Evolutionary conservation across 2,113 vertebrate species (phyloP), one percentile per base, ranked within the genome.

Genomic region (Triplophysa tibetana): DNA sequence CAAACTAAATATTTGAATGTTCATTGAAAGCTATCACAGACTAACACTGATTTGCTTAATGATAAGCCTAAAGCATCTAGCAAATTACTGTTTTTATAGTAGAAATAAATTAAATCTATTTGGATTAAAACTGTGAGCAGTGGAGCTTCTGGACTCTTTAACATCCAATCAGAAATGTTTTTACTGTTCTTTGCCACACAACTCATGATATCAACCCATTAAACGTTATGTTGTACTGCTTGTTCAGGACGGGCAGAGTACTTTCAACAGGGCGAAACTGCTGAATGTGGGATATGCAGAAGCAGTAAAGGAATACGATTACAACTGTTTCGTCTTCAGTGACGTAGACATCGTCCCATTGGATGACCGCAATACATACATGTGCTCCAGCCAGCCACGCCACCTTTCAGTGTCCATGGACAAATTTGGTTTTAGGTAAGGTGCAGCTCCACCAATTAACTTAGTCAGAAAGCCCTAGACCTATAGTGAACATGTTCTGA

Each of bases 341-440:
- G 95, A 96, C 0, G 93, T 96, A 78, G 95, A 95, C 87, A 90
- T 96, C 69, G 92, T 95, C 56, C 94, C 94, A 1, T 94, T 94
- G 92, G 91, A 95, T 19, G 95, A 96, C 85, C 90, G 86, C 9
- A 96, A 96, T 65, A 84, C 79, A 83, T 96, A 95, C 87, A 92
- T 89, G 81, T 95, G 95, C 80, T 95, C 90, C 63, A 87, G 88
- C 67, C 94, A 95, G 84, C 95, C 94, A 2, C 87, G 95, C 61
- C 95, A 96, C 81, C 91, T 96, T 72, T 94, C 95, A 52, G 95
- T 95, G 10, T 92, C 94, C 2, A 93, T 96, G 91, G 95, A 96
- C 88, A 96, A 96, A 73, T 95, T 94, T 41, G 91, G 93, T 81
- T 96, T 94, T 85, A 90, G 89, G 95, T 96, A 89, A 26, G 61